phyloP scores from a whole-genome alignment of 2,113 vertebrate species.

The Otus sunia region DNA sequence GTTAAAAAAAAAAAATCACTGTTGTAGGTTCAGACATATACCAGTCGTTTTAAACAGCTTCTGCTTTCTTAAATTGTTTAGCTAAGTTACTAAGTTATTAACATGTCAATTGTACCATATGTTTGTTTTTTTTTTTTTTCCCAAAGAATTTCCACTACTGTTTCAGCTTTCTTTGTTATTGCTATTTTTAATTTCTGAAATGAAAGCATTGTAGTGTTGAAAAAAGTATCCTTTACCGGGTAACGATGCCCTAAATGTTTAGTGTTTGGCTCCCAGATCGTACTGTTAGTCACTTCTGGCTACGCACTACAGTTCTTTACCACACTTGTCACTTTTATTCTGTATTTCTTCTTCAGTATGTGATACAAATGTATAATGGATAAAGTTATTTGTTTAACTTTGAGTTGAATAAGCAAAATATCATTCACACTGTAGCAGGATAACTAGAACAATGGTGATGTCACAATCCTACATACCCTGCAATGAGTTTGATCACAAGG shows the following conservation, averaged over 20 bases:
- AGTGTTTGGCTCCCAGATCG: background rate
- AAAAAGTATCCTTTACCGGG: background rate
- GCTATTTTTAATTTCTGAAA: background rate
- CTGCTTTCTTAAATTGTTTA: background rate
- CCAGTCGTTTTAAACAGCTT: background rate
- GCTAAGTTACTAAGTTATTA: background rate
- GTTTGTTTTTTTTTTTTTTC: background rate
- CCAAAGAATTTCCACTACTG: background rate
- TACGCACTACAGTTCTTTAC: background rate
- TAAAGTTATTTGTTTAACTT: background rate
- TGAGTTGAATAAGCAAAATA: background rate
- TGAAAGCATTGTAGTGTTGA: background rate
- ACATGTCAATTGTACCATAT: background rate
- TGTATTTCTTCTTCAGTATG: background rate
- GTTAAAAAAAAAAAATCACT: background rate
- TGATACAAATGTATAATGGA: background rate
- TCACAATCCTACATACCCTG: background rate
- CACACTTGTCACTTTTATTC: background rate
- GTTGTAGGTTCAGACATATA: accelerated
- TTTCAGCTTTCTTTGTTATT: background rate
- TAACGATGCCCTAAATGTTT: background rate
- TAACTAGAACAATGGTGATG: background rate
- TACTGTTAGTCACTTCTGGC: background rate
- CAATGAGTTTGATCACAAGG: background rate
- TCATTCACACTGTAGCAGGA: background rate